phyloP scores from a whole-genome alignment of 2,113 vertebrate genomes.

The Puma concolor region DNA sequence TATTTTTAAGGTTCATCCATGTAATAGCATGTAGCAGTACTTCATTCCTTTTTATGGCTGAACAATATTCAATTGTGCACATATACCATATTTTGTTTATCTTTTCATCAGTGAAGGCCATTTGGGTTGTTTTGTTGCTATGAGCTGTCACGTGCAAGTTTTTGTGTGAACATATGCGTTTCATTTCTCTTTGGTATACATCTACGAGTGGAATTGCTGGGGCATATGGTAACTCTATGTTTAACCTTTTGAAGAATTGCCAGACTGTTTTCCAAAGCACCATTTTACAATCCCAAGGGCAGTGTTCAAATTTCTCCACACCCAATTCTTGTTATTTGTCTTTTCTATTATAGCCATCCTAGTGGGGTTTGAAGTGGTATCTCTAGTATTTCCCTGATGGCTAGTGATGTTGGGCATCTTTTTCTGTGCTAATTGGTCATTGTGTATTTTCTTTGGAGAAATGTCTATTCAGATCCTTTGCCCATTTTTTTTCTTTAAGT shows the following conservation, averaged over 20 bases:
- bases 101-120: neutral
- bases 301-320: neutral
- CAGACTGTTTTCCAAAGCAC: neutral
- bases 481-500: neutral
- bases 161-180: neutral
- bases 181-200: conserved; percentile 19
- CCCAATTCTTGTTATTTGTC: neutral
- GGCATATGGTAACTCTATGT: neutral
- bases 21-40: neutral
- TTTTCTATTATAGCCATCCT: neutral
- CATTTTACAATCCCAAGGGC: neutral
- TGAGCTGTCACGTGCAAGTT: neutral
- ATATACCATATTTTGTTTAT: neutral
- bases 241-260: conserved; percentile 2
- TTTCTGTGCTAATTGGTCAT: neutral
- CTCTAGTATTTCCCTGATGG: neutral
- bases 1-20: neutral
- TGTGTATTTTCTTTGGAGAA: conserved; percentile 4
- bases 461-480: neutral
- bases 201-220: neutral
- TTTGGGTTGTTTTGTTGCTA: neutral
- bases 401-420: neutral
- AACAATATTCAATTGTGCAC: neutral
- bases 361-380: neutral
- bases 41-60: neutral